These are phyloP conservation scores for Drosophila sordidapex DNA, from an alignment of 2,888 invertebrate genomes.

Conservation along the genomic window DNA sequence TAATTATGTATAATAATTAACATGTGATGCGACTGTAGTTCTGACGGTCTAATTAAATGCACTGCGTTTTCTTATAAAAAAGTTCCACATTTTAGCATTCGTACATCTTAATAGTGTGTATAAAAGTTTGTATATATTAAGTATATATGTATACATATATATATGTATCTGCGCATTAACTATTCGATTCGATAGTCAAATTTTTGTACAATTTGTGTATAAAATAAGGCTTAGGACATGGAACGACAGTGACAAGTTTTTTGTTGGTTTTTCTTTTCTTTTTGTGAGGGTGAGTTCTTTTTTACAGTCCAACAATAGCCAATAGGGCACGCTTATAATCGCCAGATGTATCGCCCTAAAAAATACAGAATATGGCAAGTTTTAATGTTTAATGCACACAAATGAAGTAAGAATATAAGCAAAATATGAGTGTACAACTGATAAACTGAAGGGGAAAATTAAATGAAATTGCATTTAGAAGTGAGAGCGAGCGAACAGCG, in stretches of 20 bases:
- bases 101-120: slow-evolving; percentile 32
- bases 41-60: slow-evolving; percentile 67
- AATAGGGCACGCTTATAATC: slow-evolving; percentile 96
- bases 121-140: slow-evolving; percentile 23
- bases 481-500: not conserved
- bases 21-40: slow-evolving; percentile 58
- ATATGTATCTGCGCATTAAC: slow-evolving; percentile 23
- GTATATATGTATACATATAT: slow-evolving; percentile 10
- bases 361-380: slow-evolving; percentile 76
- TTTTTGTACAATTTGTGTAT: slow-evolving; percentile 66
- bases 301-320: slow-evolving; percentile 89
- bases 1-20: slow-evolving; percentile 61
- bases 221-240: slow-evolving; percentile 59
- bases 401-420: slow-evolving; percentile 47
- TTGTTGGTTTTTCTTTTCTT: slow-evolving; percentile 36
- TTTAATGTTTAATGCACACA: slow-evolving; percentile 73
- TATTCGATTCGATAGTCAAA: slow-evolving; percentile 59
- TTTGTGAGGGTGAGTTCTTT: slow-evolving; percentile 48
- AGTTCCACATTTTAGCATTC: slow-evolving; percentile 44
- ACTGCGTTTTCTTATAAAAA: slow-evolving; percentile 44
- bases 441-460: slow-evolving; percentile 5
- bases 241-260: slow-evolving; percentile 65
- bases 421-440: slow-evolving; percentile 21
- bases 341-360: slow-evolving; percentile 96
- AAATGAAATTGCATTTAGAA: slow-evolving; percentile 1